Conservation (phyloP, 1,140 invertebrate genomes). For the Phenacoccus solenopsis region DNA sequence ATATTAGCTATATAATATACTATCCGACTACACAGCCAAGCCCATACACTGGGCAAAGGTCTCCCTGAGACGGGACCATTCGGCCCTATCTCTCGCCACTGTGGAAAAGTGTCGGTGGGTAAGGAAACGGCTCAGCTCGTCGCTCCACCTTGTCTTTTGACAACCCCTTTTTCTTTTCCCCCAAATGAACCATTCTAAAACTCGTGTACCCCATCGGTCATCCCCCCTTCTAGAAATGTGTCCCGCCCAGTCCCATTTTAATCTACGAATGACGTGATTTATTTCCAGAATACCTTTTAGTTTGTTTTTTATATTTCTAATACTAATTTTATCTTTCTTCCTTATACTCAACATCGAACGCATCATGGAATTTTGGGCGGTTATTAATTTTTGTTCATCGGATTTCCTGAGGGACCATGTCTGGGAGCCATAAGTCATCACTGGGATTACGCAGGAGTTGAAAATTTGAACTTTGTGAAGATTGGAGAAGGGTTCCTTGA, state of each 20-base stretch:
- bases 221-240: too few relatives aligned
- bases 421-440: slow-evolving; percentile 18
- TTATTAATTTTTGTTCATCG: not conserved
- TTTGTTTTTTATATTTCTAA: not conserved
- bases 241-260: too few relatives aligned
- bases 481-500: not conserved
- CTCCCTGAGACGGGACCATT: not conserved
- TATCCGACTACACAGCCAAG: too few relatives aligned
- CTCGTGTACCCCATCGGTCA: too few relatives aligned
- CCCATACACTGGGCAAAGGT: too few relatives aligned
- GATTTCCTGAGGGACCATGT: slow-evolving; percentile 16
- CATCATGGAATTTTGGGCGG: not conserved
- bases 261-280: not conserved
- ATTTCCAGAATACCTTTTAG: not conserved
- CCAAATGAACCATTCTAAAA: slow-evolving; percentile 20
- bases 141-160: slow-evolving; percentile 17
- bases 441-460: slow-evolving; percentile 11
- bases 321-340: slow-evolving; percentile 8
- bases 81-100: not conserved
- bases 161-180: slow-evolving; percentile 19
- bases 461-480: not conserved
- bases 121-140: not conserved
- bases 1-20: too few relatives aligned
- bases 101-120: not conserved
- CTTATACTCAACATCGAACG: not conserved